Evolutionary conservation across 2,888 invertebrate species (phyloP).

Genomic region (Mechanitis mazaeus): DNA sequence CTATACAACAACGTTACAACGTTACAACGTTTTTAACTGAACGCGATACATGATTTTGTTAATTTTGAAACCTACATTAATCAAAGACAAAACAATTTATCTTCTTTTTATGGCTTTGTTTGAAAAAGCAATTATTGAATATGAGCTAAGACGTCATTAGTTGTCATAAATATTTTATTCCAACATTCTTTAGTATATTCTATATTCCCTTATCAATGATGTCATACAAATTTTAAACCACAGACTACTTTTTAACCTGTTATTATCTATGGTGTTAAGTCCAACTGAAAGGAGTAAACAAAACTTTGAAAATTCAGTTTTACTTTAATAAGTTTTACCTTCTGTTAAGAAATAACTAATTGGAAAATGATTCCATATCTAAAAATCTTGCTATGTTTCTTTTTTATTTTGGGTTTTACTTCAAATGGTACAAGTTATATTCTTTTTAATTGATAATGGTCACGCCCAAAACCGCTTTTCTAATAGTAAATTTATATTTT

Average conservation of each 20-base stretch:
- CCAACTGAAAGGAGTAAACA: neutral
- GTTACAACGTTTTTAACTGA: too few species aligned
- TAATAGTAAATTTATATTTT: constrained; percentile 33
- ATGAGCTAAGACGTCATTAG: too few species aligned
- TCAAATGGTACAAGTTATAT: constrained; percentile 21
- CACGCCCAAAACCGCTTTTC: constrained; percentile 45
- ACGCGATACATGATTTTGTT: too few species aligned
- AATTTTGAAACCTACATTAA: too few species aligned
- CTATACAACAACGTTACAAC: too few species aligned
- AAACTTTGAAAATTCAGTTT: constrained; percentile 2
- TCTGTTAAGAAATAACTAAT: neutral
- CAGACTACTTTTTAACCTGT: neutral
- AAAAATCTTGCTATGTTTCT: constrained; percentile 14
- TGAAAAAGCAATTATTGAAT: too few species aligned
- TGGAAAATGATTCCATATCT: constrained; percentile 13
- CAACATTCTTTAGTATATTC: too few species aligned
- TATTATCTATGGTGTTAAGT: neutral
- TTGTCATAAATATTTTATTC: too few species aligned
- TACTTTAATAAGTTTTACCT: neutral
- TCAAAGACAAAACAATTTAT: too few species aligned
- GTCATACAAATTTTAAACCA: neutral
- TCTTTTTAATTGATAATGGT: constrained; percentile 30
- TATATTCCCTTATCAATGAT: too few species aligned
- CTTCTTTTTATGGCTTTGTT: too few species aligned
- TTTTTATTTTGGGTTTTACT: constrained; percentile 19